Percentiles rank a stretch among this genome's conserved stretches.
Conservation (phyloP, 37 sponge, comb jelly and placozoan species). For the Chondrosia reniformis region DNA sequence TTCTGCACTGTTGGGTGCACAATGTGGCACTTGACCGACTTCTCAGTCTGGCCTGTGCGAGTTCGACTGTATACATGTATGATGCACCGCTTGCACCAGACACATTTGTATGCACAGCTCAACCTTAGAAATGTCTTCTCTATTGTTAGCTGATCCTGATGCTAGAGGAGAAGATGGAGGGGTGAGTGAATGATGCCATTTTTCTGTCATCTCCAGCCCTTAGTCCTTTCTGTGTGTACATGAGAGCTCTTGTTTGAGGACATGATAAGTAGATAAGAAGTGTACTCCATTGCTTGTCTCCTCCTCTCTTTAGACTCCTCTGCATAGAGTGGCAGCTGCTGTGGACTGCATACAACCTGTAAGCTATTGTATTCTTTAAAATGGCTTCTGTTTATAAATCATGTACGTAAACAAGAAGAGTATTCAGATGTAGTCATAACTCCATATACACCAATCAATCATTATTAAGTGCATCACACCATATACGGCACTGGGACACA, state of each 20-base stretch:
- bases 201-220: background rate
- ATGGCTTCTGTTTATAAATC: too few species aligned
- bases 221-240: background rate
- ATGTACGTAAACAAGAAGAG: too few species aligned
- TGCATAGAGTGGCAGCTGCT: conserved; percentile 25
- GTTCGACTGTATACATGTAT: background rate
- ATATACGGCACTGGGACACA: too few species aligned
- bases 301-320: conserved; percentile 8
- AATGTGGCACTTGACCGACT: background rate
- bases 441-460: too few species aligned
- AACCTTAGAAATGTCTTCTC: background rate
- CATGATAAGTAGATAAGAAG: background rate
- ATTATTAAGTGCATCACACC: too few species aligned
- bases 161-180: conserved; percentile 25
- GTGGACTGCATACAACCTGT: conserved; percentile 19
- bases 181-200: conserved; percentile 25
- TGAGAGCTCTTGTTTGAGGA: background rate
- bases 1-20: background rate
- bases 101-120: background rate
- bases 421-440: too few species aligned
- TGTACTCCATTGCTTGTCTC: background rate
- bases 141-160: conserved; percentile 40
- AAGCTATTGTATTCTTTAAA: too few species aligned
- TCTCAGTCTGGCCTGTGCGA: background rate
- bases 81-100: background rate